These are phyloP conservation scores for Heliopora coerulea DNA, from an alignment of 92 coral and sea anemone genomes.

Conservation along the genomic window DNA sequence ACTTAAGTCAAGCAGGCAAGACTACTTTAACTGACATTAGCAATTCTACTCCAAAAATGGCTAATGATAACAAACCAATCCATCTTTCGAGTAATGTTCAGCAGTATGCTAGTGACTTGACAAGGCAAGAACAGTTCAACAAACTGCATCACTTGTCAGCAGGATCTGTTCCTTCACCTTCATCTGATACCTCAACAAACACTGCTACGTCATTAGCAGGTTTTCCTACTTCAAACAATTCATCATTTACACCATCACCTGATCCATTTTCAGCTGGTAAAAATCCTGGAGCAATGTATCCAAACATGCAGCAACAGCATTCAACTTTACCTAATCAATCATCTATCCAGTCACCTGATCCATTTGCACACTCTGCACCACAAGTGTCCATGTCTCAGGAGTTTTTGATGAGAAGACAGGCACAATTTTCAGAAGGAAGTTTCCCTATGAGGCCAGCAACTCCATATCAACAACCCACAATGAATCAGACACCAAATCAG, in stretches of 20 bases:
- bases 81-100: conserved; percentile 8
- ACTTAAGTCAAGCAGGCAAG: conserved; percentile 21
- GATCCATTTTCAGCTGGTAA: conserved; percentile 27
- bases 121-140: conserved; percentile 30
- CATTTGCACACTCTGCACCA: conserved; percentile 31
- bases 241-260: conserved; percentile 29
- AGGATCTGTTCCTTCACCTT: conserved; percentile 22
- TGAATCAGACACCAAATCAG: conserved; percentile 22
- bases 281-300: conserved; percentile 21
- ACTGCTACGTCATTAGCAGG: conserved; percentile 7
- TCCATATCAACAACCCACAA: conserved; percentile 36
- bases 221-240: conserved; percentile 18
- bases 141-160: conserved; percentile 30
- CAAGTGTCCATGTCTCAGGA: conserved; percentile 25
- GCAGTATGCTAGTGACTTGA: conserved; percentile 14
- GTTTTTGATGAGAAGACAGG: conserved; percentile 22
- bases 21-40: conserved; percentile 37
- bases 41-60: conserved; percentile 41
- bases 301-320: conserved; percentile 21
- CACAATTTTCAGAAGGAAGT: conserved; percentile 14
- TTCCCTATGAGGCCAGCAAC: conserved; percentile 18
- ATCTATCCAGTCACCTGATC: conserved; percentile 30
- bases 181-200: conserved; percentile 22
- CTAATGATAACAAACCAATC: conserved; percentile 11
- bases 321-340: conserved; percentile 21